Percentiles rank a stretch among this genome's conserved stretches.
phyloP scores from a whole-genome alignment of 2,113 vertebrate species.

The Coptodon bakossiorum region DNA sequence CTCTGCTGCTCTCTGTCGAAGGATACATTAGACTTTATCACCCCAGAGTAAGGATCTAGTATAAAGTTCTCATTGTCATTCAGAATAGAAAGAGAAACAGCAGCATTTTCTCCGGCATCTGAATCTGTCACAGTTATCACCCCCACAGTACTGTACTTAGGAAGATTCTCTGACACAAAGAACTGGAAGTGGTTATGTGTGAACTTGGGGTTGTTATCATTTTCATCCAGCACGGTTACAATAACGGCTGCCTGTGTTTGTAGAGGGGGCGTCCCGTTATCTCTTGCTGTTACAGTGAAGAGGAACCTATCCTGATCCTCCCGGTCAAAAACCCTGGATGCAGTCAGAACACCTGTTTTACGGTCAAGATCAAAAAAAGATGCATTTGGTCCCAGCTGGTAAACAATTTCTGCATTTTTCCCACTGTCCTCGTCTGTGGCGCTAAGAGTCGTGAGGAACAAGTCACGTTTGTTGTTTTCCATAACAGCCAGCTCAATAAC shows the following conservation, averaged over 20 bases:
- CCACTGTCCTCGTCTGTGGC: slow-evolving; percentile 98
- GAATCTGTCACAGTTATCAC: slow-evolving; percentile 97
- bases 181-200: slow-evolving; percentile 99
- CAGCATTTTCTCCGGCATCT: slow-evolving; percentile 93
- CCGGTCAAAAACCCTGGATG: slow-evolving; percentile 94
- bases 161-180: slow-evolving; percentile 97
- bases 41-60: slow-evolving; percentile 90
- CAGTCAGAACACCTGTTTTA: slow-evolving; percentile 94
- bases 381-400: slow-evolving; percentile 96
- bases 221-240: slow-evolving; percentile 94
- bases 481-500: slow-evolving; percentile 97
- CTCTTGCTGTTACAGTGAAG: slow-evolving; percentile 94
- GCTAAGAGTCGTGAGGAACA: slow-evolving; percentile 95
- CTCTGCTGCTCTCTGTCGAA: slow-evolving; percentile 97
- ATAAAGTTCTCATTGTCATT: slow-evolving; percentile 98
- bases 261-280: slow-evolving; percentile 94
- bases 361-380: slow-evolving; percentile 98
- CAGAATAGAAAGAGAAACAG: slow-evolving; percentile 91
- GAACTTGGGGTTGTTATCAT: slow-evolving; percentile 98
- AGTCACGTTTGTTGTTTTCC: slow-evolving; percentile 96
- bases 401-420: slow-evolving; percentile 97
- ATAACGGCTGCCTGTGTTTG: slow-evolving; percentile 96
- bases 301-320: slow-evolving; percentile 97
- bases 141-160: slow-evolving; percentile 96
- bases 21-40: slow-evolving; percentile 98